Evolutionary conservation across 2,888 invertebrate genomes (phyloP).

Genomic region (Pollenia griseotomentosa): DNA sequence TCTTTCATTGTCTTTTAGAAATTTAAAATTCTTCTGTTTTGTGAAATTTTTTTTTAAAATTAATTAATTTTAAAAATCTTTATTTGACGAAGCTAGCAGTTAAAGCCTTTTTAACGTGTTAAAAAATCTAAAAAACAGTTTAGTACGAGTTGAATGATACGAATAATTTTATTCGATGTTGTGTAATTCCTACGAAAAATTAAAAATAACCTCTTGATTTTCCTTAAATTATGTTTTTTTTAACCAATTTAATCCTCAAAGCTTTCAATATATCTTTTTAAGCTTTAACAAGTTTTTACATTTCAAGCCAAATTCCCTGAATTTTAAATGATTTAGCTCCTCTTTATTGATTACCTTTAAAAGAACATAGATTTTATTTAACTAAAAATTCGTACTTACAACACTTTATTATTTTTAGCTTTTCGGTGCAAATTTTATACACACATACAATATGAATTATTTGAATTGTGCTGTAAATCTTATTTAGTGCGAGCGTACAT

Average conservation of each 20-base stretch:
- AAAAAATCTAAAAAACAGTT: no score
- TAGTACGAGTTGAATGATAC: no score
- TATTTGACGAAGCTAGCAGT: no score
- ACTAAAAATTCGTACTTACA: slow-evolving; percentile 7
- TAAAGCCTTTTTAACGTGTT: no score
- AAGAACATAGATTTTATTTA: not conserved
- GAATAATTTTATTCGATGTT: no score
- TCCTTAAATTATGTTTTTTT: no score
- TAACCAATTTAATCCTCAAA: not conserved
- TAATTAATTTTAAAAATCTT: no score
- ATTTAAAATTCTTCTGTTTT: no score
- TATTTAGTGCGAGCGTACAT: slow-evolving; percentile 33
- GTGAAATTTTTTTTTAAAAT: no score
- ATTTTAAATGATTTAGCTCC: not conserved
- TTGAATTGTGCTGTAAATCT: slow-evolving; percentile 44
- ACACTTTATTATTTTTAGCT: not conserved
- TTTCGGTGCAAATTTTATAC: slow-evolving; percentile 18
- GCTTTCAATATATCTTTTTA: not conserved
- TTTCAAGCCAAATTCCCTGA: not conserved
- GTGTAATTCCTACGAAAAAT: no score
- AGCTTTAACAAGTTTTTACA: not conserved
- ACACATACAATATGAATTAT: not conserved
- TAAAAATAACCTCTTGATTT: no score
- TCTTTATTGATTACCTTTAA: not conserved
- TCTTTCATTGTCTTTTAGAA: no score